Evolutionary conservation across 1,140 invertebrate species (phyloP).

Genomic region (Matsumurasca onukii): DNA sequence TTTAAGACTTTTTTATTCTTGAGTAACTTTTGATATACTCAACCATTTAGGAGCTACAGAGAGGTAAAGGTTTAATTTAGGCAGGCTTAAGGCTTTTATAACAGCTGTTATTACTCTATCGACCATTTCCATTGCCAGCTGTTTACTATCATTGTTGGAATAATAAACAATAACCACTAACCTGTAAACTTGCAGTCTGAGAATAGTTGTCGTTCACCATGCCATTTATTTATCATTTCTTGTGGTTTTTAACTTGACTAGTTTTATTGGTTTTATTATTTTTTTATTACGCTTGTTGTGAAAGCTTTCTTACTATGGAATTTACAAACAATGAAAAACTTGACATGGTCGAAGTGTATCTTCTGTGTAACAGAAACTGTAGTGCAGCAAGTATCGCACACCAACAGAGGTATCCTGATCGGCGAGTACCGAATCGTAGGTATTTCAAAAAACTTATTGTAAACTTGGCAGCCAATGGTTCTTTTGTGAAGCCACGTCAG

Average conservation of each 20-base stretch:
- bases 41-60: too few species aligned
- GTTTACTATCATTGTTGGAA: too few species aligned
- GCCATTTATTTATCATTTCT: conserved; percentile 4
- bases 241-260: conserved; percentile 1
- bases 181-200: too few species aligned
- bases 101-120: conserved; percentile 1
- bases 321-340: conserved; percentile 5
- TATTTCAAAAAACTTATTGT: not conserved
- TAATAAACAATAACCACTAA: too few species aligned
- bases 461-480: not conserved
- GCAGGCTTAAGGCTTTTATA: conserved; percentile 1
- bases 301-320: not conserved
- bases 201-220: too few species aligned
- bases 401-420: not conserved
- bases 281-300: too few species aligned
- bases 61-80: conserved; percentile 5
- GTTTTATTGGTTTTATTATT: too few species aligned
- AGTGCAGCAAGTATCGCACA: not conserved
- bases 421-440: conserved; percentile 11
- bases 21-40: too few species aligned
- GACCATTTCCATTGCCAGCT: too few species aligned
- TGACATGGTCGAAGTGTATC: conserved; percentile 24
- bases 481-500: not conserved
- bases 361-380: conserved; percentile 7
- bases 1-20: too few species aligned